Conservation (phyloP, 1,140 invertebrate species). For the Bombus breviceps region DNA sequence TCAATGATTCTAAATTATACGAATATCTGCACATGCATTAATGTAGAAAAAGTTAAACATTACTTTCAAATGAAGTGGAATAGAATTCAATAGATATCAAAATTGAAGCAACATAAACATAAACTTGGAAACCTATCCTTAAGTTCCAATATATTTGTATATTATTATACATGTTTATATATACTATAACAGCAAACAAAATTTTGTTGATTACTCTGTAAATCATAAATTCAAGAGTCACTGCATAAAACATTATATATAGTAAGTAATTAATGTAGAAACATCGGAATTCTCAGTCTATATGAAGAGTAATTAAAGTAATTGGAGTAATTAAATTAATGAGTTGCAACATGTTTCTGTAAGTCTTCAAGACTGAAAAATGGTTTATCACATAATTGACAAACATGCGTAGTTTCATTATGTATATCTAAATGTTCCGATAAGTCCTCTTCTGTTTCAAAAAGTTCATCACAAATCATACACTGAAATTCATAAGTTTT, state of each 20-base stretch:
- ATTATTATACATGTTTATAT: conserved; percentile 14
- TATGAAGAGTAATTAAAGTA: conserved; percentile 52
- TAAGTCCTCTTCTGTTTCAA: conserved; percentile 70
- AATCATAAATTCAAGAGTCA: too few species aligned
- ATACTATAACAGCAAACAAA: not conserved
- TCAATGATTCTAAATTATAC: not conserved
- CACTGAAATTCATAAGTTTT: conserved; percentile 56
- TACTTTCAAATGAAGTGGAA: not conserved
- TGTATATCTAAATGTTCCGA: conserved; percentile 75
- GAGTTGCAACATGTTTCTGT: conserved; percentile 77
- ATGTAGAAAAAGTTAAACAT: not conserved
- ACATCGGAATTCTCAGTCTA: not conserved
- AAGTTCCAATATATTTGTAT: not conserved
- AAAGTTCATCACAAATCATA: conserved; percentile 75
- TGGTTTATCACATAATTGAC: conserved; percentile 77
- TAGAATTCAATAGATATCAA: not conserved
- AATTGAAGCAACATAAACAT: not conserved
- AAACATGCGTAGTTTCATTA: conserved; percentile 74
- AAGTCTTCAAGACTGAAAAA: conserved; percentile 74
- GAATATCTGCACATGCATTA: not conserved
- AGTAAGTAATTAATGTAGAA: not conserved
- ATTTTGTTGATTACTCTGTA: not conserved
- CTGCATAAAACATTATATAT: not conserved
- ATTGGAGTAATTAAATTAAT: conserved; percentile 68
- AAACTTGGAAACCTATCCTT: not conserved